A percentile compares a stretch with the other conserved stretches of the same genome.
Evolutionary conservation across 2,888 invertebrate genomes (phyloP).

Genomic region (Dermolepida albohirtum): DNA sequence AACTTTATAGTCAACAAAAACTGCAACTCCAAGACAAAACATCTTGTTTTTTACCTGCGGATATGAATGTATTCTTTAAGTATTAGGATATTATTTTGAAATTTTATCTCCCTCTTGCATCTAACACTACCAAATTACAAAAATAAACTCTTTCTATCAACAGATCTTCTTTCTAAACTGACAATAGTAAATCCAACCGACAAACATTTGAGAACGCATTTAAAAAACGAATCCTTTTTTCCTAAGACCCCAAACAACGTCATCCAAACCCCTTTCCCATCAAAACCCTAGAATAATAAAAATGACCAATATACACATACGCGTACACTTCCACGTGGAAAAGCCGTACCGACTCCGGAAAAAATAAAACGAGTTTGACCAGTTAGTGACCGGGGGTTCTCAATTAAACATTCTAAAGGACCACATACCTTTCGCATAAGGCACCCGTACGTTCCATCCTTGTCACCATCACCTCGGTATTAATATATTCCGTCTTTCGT

Average conservation of each 20-base stretch:
- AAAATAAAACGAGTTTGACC: conserved; percentile 62
- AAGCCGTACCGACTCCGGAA: conserved; percentile 6
- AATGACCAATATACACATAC: conserved; percentile 52
- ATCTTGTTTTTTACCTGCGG: too few relatives aligned
- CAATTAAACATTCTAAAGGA: conserved; percentile 29
- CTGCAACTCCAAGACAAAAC: too few relatives aligned
- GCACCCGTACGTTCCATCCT: conserved; percentile 15
- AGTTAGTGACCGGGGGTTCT: conserved; percentile 57
- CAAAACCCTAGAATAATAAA: conserved; percentile 53
- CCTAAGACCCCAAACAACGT: not conserved
- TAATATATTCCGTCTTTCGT: conserved; percentile 1
- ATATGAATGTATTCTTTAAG: too few relatives aligned
- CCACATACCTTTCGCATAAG: not conserved
- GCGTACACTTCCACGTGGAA: not conserved
- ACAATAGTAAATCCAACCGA: too few relatives aligned
- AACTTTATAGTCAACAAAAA: too few relatives aligned
- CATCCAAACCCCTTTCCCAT: conserved; percentile 13
- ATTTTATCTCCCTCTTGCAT: too few relatives aligned
- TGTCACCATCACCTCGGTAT: conserved; percentile 11
- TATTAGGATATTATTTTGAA: too few relatives aligned
- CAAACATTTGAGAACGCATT: too few relatives aligned
- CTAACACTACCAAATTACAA: too few relatives aligned
- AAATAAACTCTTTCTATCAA: too few relatives aligned
- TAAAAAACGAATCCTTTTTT: not conserved
- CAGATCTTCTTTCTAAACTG: too few relatives aligned